Percentiles rank a stretch among this genome's conserved stretches.
Conservation (phyloP, 2,113 vertebrate genomes). For the Chaetura pelagica region DNA sequence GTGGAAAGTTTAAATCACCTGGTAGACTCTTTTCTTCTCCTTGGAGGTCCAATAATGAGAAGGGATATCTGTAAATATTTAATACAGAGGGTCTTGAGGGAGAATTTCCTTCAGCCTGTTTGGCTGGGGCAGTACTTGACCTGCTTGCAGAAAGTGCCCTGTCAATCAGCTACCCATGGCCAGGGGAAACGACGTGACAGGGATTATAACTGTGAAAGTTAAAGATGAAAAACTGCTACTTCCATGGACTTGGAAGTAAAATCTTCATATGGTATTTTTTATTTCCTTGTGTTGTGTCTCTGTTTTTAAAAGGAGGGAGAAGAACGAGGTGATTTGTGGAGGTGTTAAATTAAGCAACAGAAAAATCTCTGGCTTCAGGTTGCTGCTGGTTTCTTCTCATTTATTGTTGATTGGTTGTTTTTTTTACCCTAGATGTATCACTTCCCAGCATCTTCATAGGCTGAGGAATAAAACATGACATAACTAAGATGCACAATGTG, state of each 20-base stretch:
- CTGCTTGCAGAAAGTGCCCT: neutral
- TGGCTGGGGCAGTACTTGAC: neutral
- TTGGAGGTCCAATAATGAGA: neutral
- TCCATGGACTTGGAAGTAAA: constrained; percentile 2
- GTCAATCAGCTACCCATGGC: neutral
- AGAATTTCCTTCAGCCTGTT: neutral
- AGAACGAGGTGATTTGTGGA: constrained; percentile 35
- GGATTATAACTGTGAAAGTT: neutral
- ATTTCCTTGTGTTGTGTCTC: neutral
- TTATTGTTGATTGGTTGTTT: neutral
- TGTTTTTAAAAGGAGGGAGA: constrained; percentile 29
- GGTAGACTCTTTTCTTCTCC: neutral
- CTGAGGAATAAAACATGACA: constrained; percentile 55
- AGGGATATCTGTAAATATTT: neutral
- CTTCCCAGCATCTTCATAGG: constrained; percentile 26
- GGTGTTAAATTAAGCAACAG: neutral
- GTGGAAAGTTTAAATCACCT: neutral
- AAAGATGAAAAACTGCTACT: neutral
- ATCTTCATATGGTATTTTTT: constrained; percentile 16
- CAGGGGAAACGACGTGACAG: neutral
- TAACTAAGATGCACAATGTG: constrained; percentile 60
- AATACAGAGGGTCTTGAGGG: neutral
- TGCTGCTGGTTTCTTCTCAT: neutral
- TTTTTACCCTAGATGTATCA: neutral
- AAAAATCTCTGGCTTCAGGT: neutral